Evolutionary conservation across 1,140 invertebrate species (phyloP).

Genomic region (Holotrichia oblita): DNA sequence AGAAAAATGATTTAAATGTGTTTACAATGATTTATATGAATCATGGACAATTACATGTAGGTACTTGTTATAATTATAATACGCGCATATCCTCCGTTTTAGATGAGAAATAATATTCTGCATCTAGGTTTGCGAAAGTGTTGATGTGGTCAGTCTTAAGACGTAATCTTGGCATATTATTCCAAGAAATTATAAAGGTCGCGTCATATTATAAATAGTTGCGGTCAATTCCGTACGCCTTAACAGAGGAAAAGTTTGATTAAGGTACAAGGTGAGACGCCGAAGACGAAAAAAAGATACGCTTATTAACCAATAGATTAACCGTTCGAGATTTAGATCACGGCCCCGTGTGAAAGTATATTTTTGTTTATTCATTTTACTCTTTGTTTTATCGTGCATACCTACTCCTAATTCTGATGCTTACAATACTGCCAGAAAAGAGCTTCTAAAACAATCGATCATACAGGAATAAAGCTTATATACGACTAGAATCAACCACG

Average conservation of each 20-base stretch:
- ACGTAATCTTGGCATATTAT: not conserved
- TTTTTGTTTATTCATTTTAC: conserved; percentile 8
- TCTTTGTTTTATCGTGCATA: conserved; percentile 22
- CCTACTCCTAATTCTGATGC: not conserved
- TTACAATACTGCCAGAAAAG: not conserved
- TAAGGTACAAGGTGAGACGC: conserved; percentile 4
- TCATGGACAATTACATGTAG: too few species aligned
- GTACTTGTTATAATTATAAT: not conserved
- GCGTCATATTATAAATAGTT: conserved; percentile 23
- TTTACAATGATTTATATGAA: not conserved
- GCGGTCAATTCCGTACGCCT: not conserved
- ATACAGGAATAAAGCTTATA: not conserved
- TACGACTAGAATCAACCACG: not conserved
- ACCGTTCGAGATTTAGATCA: not conserved
- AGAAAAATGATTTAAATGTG: conserved; percentile 14
- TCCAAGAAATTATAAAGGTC: conserved; percentile 27
- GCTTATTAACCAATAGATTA: conserved; percentile 13
- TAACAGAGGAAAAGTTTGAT: conserved; percentile 1
- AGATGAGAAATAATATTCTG: not conserved
- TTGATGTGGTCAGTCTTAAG: not conserved
- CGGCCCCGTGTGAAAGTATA: conserved; percentile 28
- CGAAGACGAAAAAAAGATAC: not conserved
- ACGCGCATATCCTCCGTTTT: not conserved
- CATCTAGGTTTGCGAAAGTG: not conserved
- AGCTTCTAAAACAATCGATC: not conserved